Percentiles rank a stretch among this genome's conserved stretches.
phyloP scores from a whole-genome alignment of 2,888 invertebrate genomes.

The Gibbula magus region DNA sequence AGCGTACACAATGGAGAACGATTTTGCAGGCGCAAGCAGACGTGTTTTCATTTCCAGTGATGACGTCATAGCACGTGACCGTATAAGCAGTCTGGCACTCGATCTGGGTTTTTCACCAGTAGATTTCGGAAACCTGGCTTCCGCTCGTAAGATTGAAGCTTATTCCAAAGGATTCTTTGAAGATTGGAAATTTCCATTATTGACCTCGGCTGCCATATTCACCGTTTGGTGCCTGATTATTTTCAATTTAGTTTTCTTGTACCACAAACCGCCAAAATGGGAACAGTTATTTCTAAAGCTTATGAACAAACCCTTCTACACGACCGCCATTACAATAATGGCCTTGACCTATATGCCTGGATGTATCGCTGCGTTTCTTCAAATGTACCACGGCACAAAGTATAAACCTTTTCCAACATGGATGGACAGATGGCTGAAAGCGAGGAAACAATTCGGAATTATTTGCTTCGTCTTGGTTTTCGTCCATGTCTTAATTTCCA shows the following conservation, averaged over 20 bases:
- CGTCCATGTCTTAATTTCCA: slow-evolving; percentile 61
- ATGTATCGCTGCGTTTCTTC: slow-evolving; percentile 50
- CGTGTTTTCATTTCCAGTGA: slow-evolving; percentile 61
- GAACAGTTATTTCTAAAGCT: slow-evolving; percentile 63
- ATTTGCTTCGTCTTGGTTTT: slow-evolving; percentile 57
- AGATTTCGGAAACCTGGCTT: slow-evolving; percentile 55
- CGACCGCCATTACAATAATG: slow-evolving; percentile 64
- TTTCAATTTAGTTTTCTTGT: slow-evolving; percentile 58
- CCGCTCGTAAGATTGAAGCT: slow-evolving; percentile 60
- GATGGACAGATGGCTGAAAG: slow-evolving; percentile 62
- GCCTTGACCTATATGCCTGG: slow-evolving; percentile 66
- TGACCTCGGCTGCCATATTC: slow-evolving; percentile 56
- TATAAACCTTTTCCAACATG: slow-evolving; percentile 62
- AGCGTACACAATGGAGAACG: slow-evolving; percentile 62
- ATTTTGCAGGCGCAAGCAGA: slow-evolving; percentile 49
- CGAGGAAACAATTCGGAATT: slow-evolving; percentile 65
- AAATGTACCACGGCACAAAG: slow-evolving; percentile 55
- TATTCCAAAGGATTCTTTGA: slow-evolving; percentile 57
- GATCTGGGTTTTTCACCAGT: slow-evolving; percentile 61
- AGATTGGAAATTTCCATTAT: slow-evolving; percentile 59
- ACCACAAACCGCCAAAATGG: slow-evolving; percentile 50
- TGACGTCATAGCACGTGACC: slow-evolving; percentile 48
- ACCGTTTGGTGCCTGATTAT: slow-evolving; percentile 59
- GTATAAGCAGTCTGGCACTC: slow-evolving; percentile 55
- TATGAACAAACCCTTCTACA: slow-evolving; percentile 63